These are phyloP conservation scores for Caenorhabditis sp. DNA, from an alignment of 2,888 invertebrate species.

Conservation along the genomic window DNA sequence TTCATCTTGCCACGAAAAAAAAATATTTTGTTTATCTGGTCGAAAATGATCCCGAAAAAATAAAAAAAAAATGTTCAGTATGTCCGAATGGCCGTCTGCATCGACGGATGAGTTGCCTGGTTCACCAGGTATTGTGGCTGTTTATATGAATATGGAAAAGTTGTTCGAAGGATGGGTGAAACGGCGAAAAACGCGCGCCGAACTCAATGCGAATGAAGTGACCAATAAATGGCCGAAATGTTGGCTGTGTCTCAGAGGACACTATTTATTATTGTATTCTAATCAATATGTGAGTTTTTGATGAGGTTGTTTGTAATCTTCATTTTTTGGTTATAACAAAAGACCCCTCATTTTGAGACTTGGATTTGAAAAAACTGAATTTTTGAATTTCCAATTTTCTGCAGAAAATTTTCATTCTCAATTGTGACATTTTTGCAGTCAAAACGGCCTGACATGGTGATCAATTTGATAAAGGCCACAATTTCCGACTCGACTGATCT, in stretches of 20 bases:
- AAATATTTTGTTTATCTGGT: background rate
- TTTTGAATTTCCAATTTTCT: too few species aligned
- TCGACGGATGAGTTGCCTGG: constrained; percentile 21
- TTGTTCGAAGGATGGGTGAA: constrained; percentile 59
- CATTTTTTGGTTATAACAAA: background rate
- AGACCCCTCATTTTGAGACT: too few species aligned
- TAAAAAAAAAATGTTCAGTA: constrained; percentile 1
- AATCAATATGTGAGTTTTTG: constrained; percentile 56
- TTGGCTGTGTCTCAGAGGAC: constrained; percentile 60
- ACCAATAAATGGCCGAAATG: constrained; percentile 66
- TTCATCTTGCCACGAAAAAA: background rate
- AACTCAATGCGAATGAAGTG: constrained; percentile 40
- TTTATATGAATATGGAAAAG: constrained; percentile 38
- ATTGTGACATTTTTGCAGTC: constrained; percentile 25
- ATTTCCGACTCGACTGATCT: constrained; percentile 56
- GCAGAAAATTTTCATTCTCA: background rate
- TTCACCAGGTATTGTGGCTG: constrained; percentile 19
- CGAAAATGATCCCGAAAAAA: background rate
- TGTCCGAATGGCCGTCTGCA: constrained; percentile 30
- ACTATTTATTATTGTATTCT: constrained; percentile 51
- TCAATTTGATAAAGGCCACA: constrained; percentile 54
- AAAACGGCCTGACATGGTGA: constrained; percentile 57
- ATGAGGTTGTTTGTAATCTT: background rate
- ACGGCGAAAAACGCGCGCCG: constrained; percentile 53
- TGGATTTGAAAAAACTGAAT: too few species aligned